These are phyloP conservation scores for Poeciliopsis turrubarensis DNA, from an alignment of 2,113 vertebrate species.

Conservation along the genomic window DNA sequence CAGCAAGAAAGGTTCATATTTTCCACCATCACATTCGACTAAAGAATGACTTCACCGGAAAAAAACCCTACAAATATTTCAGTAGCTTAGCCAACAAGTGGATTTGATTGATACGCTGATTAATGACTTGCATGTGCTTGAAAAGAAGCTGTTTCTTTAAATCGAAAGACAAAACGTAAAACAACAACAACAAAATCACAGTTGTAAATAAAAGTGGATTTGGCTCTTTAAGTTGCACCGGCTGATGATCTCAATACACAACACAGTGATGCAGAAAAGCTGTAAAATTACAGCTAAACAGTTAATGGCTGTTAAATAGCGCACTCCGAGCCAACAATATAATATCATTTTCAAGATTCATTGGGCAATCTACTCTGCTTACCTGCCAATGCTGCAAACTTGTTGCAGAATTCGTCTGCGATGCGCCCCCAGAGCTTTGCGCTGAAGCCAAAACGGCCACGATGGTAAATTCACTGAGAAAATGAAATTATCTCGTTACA, in stretches of 20 bases:
- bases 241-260: constrained; percentile 6
- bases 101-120: too few species aligned
- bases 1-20: background rate
- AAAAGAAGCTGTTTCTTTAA: too few species aligned
- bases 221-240: too few species aligned
- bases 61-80: background rate
- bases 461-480: background rate
- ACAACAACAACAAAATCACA: too few species aligned
- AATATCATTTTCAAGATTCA: constrained; percentile 24
- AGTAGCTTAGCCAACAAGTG: background rate
- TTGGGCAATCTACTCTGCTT: constrained; percentile 4
- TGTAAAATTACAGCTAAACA: constrained; percentile 36
- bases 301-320: constrained; percentile 38
- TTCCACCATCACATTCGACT: background rate
- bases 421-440: background rate
- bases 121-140: background rate
- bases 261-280: constrained; percentile 25
- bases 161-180: too few species aligned
- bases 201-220: too few species aligned
- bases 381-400: constrained; percentile 14
- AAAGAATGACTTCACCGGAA: background rate
- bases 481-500: background rate
- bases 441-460: background rate
- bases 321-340: constrained; percentile 24
- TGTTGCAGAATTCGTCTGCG: background rate